Evolutionary conservation across 2,888 invertebrate species (phyloP), one percentile per base, ranked within the genome.

Genomic region (Eustalomyia histrio): DNA sequence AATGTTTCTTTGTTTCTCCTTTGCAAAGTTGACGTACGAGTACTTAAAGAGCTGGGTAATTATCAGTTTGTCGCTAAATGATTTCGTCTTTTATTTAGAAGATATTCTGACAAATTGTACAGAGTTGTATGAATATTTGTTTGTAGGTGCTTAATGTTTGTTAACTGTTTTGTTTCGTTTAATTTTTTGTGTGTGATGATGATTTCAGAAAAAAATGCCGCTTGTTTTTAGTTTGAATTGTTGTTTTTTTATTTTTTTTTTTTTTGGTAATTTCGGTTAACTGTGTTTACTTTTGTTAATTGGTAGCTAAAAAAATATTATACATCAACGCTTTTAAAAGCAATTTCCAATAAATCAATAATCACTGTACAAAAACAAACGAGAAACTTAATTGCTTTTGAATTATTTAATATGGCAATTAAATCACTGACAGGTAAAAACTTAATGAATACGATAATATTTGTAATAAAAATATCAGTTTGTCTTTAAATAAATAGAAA

Each of bases 261-360:
- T 69, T 47, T 63, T 60, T 10, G 58, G 53, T 57, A 52, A 58
- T 76, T 80, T 72, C 10, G 57, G 68, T 78, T 78, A 81, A 78
- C 78, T 60, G 17, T 81, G 52, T 81, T 78, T 78, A 43, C 74
- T 81, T 67, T 81, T 58, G 78, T 81, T 81, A 81, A 81, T 81
- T 81, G 78, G 81, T 78, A 81, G 74, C 81, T 57, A 55, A 67
- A 73, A 67, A 58, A 63, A 55, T 79, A 55, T 24, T 76, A 80
- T 71, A 80, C 76, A 64, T 80, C 80, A 76, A 80, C 80, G 76
- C 76, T 76, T 76, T 73, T 76, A 76, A 80, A 80, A 73, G 72
- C 72, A 65, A 78, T 78, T 78, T 75, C 61, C 74, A 75, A 67
- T 78, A 78, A 78, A 80, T 76, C 71, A 75, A 67, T 71, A 69